These are phyloP conservation scores for Tarsius wallacei DNA, from an alignment of 2,797 vertebrate genomes.

Conservation along the genomic window DNA sequence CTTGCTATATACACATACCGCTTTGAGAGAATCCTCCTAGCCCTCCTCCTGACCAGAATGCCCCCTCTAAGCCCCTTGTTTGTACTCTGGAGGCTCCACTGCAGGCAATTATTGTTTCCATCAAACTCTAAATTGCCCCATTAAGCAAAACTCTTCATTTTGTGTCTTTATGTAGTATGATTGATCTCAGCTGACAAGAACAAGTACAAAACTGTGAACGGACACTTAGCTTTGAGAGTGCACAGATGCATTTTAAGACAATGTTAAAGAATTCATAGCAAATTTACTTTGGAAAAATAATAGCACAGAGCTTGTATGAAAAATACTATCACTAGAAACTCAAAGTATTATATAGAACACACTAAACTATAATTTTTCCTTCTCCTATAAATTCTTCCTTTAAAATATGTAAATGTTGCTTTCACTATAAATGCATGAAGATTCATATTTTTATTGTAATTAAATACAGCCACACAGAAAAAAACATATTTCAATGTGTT, in stretches of 20 bases:
- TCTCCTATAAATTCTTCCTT: constrained; percentile 33
- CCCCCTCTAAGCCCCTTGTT: background rate
- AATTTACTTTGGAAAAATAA: constrained; percentile 24
- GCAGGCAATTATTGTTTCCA: background rate
- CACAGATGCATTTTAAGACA: background rate
- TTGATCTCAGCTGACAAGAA: background rate
- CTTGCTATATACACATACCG: background rate
- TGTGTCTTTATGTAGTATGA: background rate
- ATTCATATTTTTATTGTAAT: background rate
- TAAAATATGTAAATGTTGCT: background rate
- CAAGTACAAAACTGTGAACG: background rate
- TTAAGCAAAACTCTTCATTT: constrained; percentile 17
- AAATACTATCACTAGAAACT: background rate
- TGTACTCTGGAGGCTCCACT: background rate
- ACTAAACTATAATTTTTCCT: background rate
- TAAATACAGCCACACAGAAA: background rate
- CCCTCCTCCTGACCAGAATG: background rate
- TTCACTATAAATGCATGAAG: background rate
- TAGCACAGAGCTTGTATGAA: constrained; percentile 6
- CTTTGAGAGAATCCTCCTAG: background rate
- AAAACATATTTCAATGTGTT: background rate
- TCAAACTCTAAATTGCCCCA: background rate
- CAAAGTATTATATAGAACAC: background rate
- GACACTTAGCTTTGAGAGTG: background rate
- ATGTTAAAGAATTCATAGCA: background rate